Conservation (phyloP, 2,113 vertebrate genomes). For the Pholis gunnellus region DNA sequence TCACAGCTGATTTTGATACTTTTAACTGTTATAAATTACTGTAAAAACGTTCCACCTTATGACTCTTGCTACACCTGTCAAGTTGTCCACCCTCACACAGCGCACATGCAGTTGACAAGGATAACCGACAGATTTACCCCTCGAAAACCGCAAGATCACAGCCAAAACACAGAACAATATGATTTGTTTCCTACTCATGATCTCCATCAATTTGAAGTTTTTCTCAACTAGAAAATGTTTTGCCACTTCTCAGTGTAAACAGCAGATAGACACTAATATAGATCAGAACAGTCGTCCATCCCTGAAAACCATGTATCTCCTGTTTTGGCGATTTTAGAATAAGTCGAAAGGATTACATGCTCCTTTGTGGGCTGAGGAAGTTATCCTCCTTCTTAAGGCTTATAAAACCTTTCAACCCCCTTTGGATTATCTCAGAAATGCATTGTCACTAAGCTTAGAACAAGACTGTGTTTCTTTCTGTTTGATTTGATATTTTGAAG, state of each 20-base stretch:
- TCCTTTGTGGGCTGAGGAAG: slow-evolving; percentile 42
- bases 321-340: slow-evolving; percentile 21
- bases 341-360: slow-evolving; percentile 37
- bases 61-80: background rate
- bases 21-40: background rate
- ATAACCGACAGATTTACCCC: background rate
- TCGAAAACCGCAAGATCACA: background rate
- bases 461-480: background rate
- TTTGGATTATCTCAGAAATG: slow-evolving; percentile 46
- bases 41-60: background rate
- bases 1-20: background rate
- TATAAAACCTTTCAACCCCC: slow-evolving; percentile 24
- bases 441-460: slow-evolving; percentile 18
- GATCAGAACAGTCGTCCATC: slow-evolving; percentile 9
- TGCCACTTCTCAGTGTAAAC: slow-evolving; percentile 50
- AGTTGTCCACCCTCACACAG: background rate
- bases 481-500: slow-evolving; percentile 8
- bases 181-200: slow-evolving; percentile 11
- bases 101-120: background rate
- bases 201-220: slow-evolving; percentile 25
- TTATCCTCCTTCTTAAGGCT: slow-evolving; percentile 24
- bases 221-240: slow-evolving; percentile 26
- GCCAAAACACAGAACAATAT: background rate
- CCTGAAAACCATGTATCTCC: slow-evolving; percentile 12
- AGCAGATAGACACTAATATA: slow-evolving; percentile 31